A percentile compares a stretch with the other conserved stretches of the same genome.
Conservation (phyloP, 1,140 invertebrate species). For the Eumeta japonica region DNA sequence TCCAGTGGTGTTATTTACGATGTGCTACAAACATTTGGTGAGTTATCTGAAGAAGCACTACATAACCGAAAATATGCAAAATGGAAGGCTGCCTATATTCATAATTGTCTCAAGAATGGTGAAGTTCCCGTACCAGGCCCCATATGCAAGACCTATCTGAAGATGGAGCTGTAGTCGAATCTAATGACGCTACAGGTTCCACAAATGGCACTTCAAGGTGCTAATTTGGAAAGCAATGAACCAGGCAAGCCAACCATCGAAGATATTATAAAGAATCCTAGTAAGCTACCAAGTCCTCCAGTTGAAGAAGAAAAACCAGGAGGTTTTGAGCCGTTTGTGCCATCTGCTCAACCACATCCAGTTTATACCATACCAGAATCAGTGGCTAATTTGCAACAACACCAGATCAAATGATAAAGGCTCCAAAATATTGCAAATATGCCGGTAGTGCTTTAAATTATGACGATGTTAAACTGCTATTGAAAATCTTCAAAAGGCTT, state of each 20-base stretch:
- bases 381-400: conserved; percentile 49
- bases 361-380: conserved; percentile 29
- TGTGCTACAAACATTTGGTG: conserved; percentile 87
- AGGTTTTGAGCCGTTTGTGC: conserved; percentile 59
- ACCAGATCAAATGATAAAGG: conserved; percentile 64
- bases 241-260: too few species aligned
- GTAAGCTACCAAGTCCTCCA: too few species aligned
- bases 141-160: too few species aligned
- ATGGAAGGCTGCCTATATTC: conserved; percentile 98
- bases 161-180: too few species aligned
- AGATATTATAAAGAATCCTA: too few species aligned
- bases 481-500: conserved; percentile 81
- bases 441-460: conserved; percentile 91
- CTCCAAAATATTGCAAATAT: conserved; percentile 93
- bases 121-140: conserved; percentile 87
- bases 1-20: conserved; percentile 93
- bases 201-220: too few species aligned
- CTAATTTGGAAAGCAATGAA: too few species aligned
- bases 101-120: conserved; percentile 94
- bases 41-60: conserved; percentile 83
- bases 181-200: too few species aligned
- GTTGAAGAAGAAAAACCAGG: conserved; percentile 57
- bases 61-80: conserved; percentile 95
- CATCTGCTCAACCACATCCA: conserved; percentile 26
- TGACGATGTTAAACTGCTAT: conserved; percentile 88